Conservation (phyloP, 1,140 invertebrate species). For the Globodera ellingtonae region DNA sequence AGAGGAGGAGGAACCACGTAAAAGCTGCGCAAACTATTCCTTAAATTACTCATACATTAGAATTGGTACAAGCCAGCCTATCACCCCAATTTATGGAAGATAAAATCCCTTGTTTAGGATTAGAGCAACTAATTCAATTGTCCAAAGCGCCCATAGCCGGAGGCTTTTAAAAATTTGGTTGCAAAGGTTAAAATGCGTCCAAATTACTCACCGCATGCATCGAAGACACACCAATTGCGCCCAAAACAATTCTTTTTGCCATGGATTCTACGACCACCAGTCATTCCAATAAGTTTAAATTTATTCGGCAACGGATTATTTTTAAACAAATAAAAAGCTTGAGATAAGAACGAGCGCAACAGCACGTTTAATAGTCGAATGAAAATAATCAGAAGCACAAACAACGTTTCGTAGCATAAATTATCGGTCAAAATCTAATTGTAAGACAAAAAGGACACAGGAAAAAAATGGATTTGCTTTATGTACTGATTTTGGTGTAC, state of each 20-base stretch:
- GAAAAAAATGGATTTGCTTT: background rate
- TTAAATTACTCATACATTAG: background rate
- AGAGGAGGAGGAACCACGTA: conserved; percentile 54
- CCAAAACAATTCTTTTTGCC: conserved; percentile 28
- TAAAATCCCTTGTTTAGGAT: too few species aligned
- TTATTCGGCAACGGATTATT: background rate
- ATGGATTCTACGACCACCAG: conserved; percentile 22
- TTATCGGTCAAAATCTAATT: background rate
- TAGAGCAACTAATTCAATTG: too few species aligned
- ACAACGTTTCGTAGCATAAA: background rate
- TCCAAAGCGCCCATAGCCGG: too few species aligned
- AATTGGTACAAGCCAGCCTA: too few species aligned
- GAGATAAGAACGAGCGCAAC: background rate
- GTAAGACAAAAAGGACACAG: conserved; percentile 10
- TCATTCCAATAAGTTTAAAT: background rate
- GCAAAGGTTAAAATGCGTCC: background rate
- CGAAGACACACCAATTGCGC: conserved; percentile 31
- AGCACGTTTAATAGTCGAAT: background rate
- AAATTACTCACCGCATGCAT: conserved; percentile 28
- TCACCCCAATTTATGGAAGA: too few species aligned
- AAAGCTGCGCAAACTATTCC: conserved; percentile 29
- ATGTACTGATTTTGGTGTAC: background rate
- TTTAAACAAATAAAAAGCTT: background rate
- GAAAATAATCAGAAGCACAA: background rate
- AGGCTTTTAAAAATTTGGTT: too few species aligned